phyloP scores from a whole-genome alignment of 2,113 vertebrate genomes.

The Laticauda colubrina region DNA sequence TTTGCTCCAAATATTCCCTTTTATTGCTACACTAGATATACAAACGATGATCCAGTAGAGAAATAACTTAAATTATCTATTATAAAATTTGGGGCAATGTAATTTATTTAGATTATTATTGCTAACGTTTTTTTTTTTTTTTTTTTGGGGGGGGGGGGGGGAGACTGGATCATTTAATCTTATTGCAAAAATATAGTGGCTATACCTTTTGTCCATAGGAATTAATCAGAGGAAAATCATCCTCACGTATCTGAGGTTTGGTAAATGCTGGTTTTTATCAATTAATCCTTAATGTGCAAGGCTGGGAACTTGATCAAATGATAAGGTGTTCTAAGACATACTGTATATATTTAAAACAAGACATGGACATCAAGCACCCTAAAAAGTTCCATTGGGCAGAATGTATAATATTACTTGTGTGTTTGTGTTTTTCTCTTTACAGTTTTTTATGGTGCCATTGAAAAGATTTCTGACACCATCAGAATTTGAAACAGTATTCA shows the following conservation, averaged over 20 bases:
- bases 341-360: neutral
- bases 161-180: neutral
- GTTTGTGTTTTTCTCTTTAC: conserved; percentile 44
- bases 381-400: neutral
- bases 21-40: neutral
- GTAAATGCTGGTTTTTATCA: neutral
- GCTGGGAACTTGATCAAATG: neutral
- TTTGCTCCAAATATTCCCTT: neutral
- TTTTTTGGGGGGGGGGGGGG: too few species aligned
- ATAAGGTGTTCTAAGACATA: neutral
- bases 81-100: neutral
- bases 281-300: neutral
- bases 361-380: neutral
- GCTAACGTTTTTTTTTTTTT: too few species aligned
- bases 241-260: neutral
- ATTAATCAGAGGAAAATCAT: neutral
- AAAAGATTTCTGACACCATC: conserved; percentile 80
- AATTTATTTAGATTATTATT: neutral
- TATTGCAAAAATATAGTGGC: neutral
- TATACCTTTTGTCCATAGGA: neutral
- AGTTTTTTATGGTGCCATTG: conserved; percentile 95
- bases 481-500: conserved; percentile 89
- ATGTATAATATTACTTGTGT: neutral
- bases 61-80: neutral
- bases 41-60: neutral